phyloP scores from a whole-genome alignment of 2,797 vertebrate species.

The Helarctos malayanus region DNA sequence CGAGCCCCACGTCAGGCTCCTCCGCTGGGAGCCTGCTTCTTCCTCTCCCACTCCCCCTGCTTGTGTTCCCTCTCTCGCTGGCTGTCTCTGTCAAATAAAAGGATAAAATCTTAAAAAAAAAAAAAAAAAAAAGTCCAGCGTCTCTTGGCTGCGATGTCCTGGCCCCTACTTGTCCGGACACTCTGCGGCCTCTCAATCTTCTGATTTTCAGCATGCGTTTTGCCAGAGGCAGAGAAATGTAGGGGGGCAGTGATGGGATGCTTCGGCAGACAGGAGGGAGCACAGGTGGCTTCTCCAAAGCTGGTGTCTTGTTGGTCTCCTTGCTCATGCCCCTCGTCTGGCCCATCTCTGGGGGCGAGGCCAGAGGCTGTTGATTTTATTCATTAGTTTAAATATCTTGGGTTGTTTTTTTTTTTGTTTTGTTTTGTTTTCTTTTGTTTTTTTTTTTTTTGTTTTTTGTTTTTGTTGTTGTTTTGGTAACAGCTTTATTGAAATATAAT shows the following conservation, averaged over 20 bases:
- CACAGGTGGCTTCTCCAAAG: background rate
- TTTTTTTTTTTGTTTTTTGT: background rate
- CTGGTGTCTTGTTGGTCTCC: background rate
- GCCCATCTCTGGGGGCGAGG: accelerated
- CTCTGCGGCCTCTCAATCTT: background rate
- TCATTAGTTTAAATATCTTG: background rate
- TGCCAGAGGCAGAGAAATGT: background rate
- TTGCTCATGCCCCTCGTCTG: accelerated
- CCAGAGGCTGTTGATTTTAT: background rate
- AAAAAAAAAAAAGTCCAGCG: no score
- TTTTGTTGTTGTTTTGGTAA: background rate
- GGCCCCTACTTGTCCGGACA: background rate
- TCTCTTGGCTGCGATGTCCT: background rate
- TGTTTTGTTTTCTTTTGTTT: background rate
- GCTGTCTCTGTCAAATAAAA: no score
- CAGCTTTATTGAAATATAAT: background rate
- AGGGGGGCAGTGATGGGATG: background rate
- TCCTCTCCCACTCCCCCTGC: no score
- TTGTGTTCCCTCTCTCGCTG: no score
- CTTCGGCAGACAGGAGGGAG: background rate
- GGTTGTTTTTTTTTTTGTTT: background rate
- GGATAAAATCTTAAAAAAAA: no score
- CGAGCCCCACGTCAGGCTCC: no score
- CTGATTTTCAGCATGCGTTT: background rate
- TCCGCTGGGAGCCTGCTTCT: no score